Evolutionary conservation across 2,888 invertebrate species (phyloP), one percentile per base, ranked within the genome.

Genomic region (Brachypterus glaber): DNA sequence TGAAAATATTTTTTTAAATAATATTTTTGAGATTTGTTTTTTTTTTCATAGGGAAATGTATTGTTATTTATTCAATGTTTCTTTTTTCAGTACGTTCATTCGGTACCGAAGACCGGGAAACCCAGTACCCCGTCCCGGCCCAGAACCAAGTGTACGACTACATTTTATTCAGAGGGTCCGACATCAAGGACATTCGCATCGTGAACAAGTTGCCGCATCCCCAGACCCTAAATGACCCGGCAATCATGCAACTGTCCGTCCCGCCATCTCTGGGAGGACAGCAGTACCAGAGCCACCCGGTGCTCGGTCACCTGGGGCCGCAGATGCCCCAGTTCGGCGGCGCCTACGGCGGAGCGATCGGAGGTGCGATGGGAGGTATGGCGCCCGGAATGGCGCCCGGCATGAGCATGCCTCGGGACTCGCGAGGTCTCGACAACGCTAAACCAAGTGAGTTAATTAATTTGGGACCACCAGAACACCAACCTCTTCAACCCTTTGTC

Each of bases 111-210:
- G 95, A 97, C 63, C 77, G 98, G 32, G 92, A 93, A 56, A 89
- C 95, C 3, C 88, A 90, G 60, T 88, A 85, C 62, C 92, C 92
- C 44, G 93, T 98, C 39, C 89, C 95, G 35, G 90, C 95, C 13
- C 87, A 96, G 66, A 92, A 90, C 69, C 96, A 98, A 68, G 86
- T 97, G 37, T 98, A 96, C 67, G 97, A 98, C 64, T 98, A 95
- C 69, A 98, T 98, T 59, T 77, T 98, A 53, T 98, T 98, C 70
- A 79, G 96, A 51, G 97, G 97, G 31, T 84, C 90, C 49, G 98
- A 99, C 67, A 98, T 99, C 60, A 98, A 98, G 71, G 97, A 98
- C 66, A 90, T 99, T 59, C 79, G 93, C 64, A 93, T 98, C 34
- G 85, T 97, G 43, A 90, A 87, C 68, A 85, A 82, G 72, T 82